Conservation (phyloP, 1,140 invertebrate species). For the Aphidius gifuensis region DNA sequence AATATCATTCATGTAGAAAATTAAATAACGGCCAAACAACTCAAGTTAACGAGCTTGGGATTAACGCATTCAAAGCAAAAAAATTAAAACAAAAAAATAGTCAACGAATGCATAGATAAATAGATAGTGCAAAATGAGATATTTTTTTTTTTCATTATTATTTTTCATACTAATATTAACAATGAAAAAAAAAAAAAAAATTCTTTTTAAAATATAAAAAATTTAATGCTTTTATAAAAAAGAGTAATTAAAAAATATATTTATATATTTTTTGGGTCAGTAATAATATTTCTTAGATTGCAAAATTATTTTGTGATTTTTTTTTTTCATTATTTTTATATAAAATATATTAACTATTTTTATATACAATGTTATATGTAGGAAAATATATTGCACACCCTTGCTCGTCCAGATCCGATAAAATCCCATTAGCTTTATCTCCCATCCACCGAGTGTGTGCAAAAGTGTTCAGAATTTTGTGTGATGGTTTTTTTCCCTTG, state of each 20-base stretch:
- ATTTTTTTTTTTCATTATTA: neutral
- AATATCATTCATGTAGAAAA: neutral
- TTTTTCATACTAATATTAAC: neutral
- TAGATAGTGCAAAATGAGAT: neutral
- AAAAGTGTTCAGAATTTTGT: neutral
- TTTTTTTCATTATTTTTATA: neutral
- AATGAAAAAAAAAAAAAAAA: no score
- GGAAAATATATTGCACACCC: neutral
- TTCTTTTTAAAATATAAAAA: no score
- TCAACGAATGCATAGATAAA: no score
- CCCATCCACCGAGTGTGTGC: slow-evolving; percentile 21
- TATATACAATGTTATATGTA: no score
- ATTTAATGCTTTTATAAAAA: no score
- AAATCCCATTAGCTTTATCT: slow-evolving; percentile 42
- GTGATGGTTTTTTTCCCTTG: slow-evolving; percentile 4
- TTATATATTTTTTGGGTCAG: slow-evolving; percentile 28
- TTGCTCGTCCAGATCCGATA: slow-evolving; percentile 26
- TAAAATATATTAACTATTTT: no score
- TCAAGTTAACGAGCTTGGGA: no score
- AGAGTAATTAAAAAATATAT: neutral
- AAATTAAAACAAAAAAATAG: no score
- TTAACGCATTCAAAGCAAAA: no score
- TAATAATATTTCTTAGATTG: slow-evolving; percentile 30
- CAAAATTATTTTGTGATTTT: neutral
- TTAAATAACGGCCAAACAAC: neutral